Conservation (phyloP, 1,140 invertebrate genomes). For the Calephelis nemesis region DNA sequence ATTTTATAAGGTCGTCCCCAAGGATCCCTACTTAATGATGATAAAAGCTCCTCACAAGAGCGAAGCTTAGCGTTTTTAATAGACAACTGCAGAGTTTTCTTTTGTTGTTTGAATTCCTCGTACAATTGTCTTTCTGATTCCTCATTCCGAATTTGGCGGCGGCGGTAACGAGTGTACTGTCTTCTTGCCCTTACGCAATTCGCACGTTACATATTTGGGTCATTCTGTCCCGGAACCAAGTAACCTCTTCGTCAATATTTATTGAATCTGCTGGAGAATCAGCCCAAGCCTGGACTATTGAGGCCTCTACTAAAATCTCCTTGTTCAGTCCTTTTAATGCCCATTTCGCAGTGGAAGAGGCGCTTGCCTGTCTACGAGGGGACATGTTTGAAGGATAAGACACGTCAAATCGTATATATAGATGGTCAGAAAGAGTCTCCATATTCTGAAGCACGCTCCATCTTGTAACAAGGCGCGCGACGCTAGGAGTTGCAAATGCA, state of each 20-base stretch:
- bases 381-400: not conserved
- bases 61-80: not conserved
- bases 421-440: conserved; percentile 28
- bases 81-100: not conserved
- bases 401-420: conserved; percentile 60
- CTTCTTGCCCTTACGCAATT: not conserved
- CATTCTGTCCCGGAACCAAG: not conserved
- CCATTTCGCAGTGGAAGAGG: conserved; percentile 17
- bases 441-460: conserved; percentile 24
- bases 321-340: conserved; percentile 19
- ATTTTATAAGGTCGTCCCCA: not conserved
- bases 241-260: conserved; percentile 64
- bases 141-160: not conserved
- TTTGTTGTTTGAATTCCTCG: not conserved
- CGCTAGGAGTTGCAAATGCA: conserved; percentile 4
- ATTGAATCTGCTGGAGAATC: not conserved
- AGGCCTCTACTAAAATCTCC: conserved; percentile 14
- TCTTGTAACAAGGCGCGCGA: not conserved
- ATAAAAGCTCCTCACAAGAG: not conserved
- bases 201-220: conserved; percentile 5
- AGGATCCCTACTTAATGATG: not conserved
- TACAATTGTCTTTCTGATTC: not conserved
- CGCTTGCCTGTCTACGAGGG: not conserved
- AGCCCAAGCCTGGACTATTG: conserved; percentile 5
- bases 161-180: not conserved